These are phyloP conservation scores for Drepana falcataria DNA, from an alignment of 2,888 invertebrate species.

Conservation along the genomic window DNA sequence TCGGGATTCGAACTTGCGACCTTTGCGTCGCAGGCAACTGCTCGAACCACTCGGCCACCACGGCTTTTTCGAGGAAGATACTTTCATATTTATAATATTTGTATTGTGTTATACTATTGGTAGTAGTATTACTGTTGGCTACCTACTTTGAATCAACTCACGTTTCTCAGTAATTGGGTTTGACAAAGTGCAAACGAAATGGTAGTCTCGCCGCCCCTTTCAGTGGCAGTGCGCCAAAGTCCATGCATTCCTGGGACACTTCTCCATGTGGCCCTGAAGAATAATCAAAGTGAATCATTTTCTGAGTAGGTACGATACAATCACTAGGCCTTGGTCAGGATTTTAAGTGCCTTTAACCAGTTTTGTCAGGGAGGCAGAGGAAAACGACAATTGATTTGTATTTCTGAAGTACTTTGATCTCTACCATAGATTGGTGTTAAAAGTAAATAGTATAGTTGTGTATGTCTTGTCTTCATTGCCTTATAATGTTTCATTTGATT, in stretches of 20 bases:
- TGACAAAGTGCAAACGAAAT: constrained; percentile 50
- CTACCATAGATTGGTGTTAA: no score
- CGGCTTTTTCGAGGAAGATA: no score
- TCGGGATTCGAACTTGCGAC: no score
- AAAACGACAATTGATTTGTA: neutral
- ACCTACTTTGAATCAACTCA: neutral
- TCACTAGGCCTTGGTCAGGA: neutral
- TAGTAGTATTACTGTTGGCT: constrained; percentile 11
- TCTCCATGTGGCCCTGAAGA: constrained; percentile 39
- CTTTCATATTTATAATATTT: no score
- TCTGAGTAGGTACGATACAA: constrained; percentile 7
- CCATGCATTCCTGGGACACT: constrained; percentile 43
- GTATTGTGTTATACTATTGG: no score
- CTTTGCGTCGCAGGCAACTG: no score
- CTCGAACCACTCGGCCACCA: no score
- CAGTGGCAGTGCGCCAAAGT: constrained; percentile 53
- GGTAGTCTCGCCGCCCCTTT: constrained; percentile 35
- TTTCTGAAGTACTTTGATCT: neutral
- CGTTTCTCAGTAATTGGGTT: constrained; percentile 24
- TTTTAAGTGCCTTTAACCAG: neutral
- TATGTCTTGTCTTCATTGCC: no score
- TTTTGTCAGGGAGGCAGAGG: neutral
- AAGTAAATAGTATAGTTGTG: no score
- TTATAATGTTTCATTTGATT: no score
- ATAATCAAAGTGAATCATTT: constrained; percentile 37